phyloP scores from a whole-genome alignment of 2,888 invertebrate genomes.

The Tenthredo notha region DNA sequence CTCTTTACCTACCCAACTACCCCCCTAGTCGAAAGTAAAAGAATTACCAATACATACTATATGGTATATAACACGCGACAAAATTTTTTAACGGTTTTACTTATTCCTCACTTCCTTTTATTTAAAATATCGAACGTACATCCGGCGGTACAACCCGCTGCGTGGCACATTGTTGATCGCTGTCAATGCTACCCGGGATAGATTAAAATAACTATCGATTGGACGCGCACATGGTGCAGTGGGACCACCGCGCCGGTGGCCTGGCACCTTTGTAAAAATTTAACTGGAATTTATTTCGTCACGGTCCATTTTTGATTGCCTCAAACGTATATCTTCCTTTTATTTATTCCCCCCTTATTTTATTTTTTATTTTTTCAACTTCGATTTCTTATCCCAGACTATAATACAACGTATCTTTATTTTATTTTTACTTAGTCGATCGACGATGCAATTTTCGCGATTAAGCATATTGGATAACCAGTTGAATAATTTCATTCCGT shows the following conservation, averaged over 20 bases:
- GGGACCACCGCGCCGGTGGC: conserved; percentile 1
- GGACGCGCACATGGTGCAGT: conserved; percentile 35
- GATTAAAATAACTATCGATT: conserved; percentile 50
- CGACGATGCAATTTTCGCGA: neutral
- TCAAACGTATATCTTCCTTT: neutral
- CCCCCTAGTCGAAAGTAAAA: neutral
- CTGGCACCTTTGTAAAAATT: conserved; percentile 37
- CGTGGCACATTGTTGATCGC: conserved; percentile 37
- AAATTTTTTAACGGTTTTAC: conserved; percentile 58
- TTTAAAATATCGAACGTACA: conserved; percentile 45
- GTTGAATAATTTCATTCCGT: neutral
- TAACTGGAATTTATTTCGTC: conserved; percentile 44
- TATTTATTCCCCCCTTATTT: neutral
- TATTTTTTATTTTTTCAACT: neutral
- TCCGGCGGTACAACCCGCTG: conserved; percentile 37
- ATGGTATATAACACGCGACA: conserved; percentile 12
- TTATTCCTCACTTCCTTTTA: neutral
- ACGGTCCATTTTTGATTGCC: conserved; percentile 30
- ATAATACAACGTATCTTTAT: neutral
- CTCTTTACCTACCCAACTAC: neutral
- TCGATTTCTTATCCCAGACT: neutral
- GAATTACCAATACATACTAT: conserved; percentile 16
- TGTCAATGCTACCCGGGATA: conserved; percentile 22
- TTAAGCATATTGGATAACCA: neutral
- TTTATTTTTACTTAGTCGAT: neutral